These are phyloP conservation scores for Chloroceryle inda DNA, from an alignment of 2,797 vertebrate species.

Conservation along the genomic window DNA sequence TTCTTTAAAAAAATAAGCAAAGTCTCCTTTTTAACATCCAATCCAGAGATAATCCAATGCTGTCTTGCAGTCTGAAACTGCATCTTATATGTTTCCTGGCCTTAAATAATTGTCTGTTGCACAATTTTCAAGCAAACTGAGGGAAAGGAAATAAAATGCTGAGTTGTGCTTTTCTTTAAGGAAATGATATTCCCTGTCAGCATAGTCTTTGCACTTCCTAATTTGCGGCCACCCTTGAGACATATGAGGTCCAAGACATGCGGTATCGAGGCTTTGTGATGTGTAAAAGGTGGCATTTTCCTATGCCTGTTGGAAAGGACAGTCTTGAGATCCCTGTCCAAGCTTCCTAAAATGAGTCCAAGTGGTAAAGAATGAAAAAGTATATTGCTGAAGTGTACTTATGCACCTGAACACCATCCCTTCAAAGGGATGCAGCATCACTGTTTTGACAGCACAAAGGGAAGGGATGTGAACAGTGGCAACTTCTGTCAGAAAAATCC, in stretches of 20 bases:
- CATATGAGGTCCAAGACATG: not conserved
- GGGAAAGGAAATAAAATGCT: not conserved
- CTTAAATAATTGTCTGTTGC: not conserved
- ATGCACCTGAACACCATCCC: not conserved
- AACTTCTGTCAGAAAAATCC: not conserved
- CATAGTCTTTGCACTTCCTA: not conserved
- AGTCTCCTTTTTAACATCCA: not conserved
- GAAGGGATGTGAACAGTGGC: not conserved
- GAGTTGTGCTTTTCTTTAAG: not conserved
- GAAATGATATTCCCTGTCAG: not conserved
- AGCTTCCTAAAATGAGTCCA: not conserved
- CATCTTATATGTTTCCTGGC: not conserved
- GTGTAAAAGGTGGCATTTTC: not conserved
- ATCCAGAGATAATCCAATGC: not conserved
- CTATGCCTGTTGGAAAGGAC: not conserved
- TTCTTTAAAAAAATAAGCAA: not conserved
- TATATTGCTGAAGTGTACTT: not conserved
- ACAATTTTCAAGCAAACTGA: not conserved
- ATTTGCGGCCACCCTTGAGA: not conserved
- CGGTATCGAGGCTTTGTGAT: not conserved
- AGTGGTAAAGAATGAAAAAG: not conserved
- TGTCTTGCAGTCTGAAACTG: not conserved
- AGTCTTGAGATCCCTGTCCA: not conserved
- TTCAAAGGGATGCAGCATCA: not conserved
- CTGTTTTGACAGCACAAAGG: accelerated